A percentile compares a stretch with the other conserved stretches of the same genome.
These are phyloP conservation scores for Pristionchus mayeri DNA, from an alignment of 2,888 invertebrate species.

Conservation along the genomic window DNA sequence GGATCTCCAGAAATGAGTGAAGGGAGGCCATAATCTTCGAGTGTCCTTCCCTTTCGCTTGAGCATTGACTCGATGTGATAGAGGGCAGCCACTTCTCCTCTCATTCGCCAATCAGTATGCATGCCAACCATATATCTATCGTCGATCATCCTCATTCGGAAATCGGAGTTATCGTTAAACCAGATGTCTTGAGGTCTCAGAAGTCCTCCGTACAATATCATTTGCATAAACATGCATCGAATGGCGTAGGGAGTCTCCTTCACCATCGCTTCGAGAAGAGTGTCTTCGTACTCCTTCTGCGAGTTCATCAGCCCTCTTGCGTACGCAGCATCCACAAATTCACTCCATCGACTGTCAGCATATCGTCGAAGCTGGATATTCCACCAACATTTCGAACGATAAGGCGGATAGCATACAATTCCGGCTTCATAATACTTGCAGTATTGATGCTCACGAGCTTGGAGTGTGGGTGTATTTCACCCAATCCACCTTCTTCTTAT, in stretches of 20 bases:
- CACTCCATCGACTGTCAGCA: not conserved
- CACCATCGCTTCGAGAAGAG: not conserved
- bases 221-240: not conserved
- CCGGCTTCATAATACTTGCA: not conserved
- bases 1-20: not conserved
- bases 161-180: not conserved
- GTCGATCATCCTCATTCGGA: not conserved
- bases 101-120: not conserved
- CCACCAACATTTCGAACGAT: not conserved
- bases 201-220: not conserved
- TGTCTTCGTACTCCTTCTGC: not conserved
- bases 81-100: not conserved
- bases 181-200: not conserved
- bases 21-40: not conserved
- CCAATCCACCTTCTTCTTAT: not conserved
- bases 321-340: not conserved
- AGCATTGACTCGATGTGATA: not conserved
- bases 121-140: not conserved
- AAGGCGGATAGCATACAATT: not conserved
- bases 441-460: not conserved
- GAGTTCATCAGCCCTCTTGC: slow-evolving; percentile 27
- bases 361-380: not conserved
- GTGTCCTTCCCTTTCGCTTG: not conserved
- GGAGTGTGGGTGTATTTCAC: not conserved
- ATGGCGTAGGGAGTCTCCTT: not conserved